Evolutionary conservation across 2,888 invertebrate genomes (phyloP), one percentile per base, ranked within the genome.

Genomic region (Conops quadrifasciatus): DNA sequence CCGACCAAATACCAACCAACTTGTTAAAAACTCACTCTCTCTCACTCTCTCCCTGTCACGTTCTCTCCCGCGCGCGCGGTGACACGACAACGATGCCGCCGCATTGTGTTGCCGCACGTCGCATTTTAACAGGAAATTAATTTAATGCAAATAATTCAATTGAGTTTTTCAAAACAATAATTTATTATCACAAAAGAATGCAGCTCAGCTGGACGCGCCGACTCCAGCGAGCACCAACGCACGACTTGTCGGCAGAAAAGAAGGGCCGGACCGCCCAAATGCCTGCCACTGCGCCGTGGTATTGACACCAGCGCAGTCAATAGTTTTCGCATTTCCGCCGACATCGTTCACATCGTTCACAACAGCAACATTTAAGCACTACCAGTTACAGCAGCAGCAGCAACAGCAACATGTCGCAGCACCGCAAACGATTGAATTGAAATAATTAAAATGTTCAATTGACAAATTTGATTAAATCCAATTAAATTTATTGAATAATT

Each of bases 391-490:
- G 43, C 43, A 24, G 45, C 21, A 45, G 21, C 21, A 21, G n/a
- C 63, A 28, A n/a, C 56, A 45, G 26, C 62, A 67, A 67, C 62
- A 67, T 63, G 56, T 63, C 67, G 58, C 68, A 49, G 56, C 51
- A 77, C 75, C 79, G 73, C 80, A 80, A 81, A 79, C 80, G 78
- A 80, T 80, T 80, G 81, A 80, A 80, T 81, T 80, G 79, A 80
- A 80, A 80, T 80, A 81, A 80, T 81, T 80, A 80, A 81, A 80
- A 80, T 78, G 77, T 79, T 79, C 76, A 78, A 81, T 80, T 81
- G 81, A 80, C 80, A 81, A 81, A 80, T 80, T 81, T 80, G 79
- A 80, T 80, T 80, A 80, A 81, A 81, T 79, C 76, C 77, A 80
- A 81, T 81, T 81, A 79, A 78, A 79, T 78, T 78, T 30, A 51